These are phyloP conservation scores for Liasis olivaceus DNA, from an alignment of 2,797 vertebrate species.

Conservation along the genomic window DNA sequence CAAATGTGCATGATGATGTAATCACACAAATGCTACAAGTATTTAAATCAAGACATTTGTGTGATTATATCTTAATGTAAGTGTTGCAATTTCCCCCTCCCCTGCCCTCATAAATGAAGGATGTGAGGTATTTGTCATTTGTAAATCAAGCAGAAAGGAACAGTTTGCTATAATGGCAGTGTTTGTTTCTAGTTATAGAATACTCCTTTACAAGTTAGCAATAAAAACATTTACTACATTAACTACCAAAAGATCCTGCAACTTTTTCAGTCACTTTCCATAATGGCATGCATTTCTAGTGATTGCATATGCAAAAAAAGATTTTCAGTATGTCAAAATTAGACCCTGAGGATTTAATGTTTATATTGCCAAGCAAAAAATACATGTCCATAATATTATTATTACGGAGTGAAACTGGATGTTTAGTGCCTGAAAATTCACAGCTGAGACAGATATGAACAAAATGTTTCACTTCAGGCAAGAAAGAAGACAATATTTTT, in stretches of 20 bases:
- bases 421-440: slow-evolving; percentile 40
- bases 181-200: background rate
- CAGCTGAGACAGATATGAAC: slow-evolving; percentile 48
- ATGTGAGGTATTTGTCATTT: background rate
- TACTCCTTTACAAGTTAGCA: slow-evolving; percentile 6
- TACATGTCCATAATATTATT: slow-evolving; percentile 16
- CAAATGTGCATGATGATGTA: too few species aligned
- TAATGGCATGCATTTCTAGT: background rate
- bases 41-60: too few species aligned
- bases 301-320: background rate
- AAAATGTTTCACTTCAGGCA: slow-evolving; percentile 50
- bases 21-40: too few species aligned
- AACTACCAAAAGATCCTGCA: background rate
- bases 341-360: slow-evolving; percentile 17
- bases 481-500: slow-evolving; percentile 61
- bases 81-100: too few species aligned
- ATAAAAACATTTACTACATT: background rate
- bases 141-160: background rate
- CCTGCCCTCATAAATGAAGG: too few species aligned
- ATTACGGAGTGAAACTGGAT: background rate
- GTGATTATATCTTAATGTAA: too few species aligned
- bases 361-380: slow-evolving; percentile 9
- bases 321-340: background rate
- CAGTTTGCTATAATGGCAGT: background rate
- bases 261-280: background rate